Conservation (phyloP, 1,140 invertebrate species). For the Hestina assimilis region DNA sequence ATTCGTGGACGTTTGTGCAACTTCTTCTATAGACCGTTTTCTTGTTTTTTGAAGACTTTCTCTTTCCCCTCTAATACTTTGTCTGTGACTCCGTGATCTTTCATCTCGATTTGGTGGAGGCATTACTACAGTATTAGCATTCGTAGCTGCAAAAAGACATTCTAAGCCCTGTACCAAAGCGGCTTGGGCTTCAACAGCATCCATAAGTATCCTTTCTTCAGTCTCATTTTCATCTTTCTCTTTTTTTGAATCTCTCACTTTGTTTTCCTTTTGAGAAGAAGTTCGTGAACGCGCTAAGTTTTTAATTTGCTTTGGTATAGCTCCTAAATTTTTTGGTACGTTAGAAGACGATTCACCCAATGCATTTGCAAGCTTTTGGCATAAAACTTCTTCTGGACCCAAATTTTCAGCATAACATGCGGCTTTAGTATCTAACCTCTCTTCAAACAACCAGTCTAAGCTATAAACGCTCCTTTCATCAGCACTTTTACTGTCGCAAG, state of each 20-base stretch:
- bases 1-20: constrained; percentile 81
- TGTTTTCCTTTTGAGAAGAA: constrained; percentile 75
- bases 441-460: constrained; percentile 74
- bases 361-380: constrained; percentile 58
- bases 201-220: constrained; percentile 65
- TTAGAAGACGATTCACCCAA: constrained; percentile 68
- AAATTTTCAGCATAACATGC: constrained; percentile 35
- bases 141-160: constrained; percentile 73
- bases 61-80: constrained; percentile 64
- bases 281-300: constrained; percentile 71
- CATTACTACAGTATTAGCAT: constrained; percentile 76
- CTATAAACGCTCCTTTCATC: constrained; percentile 74
- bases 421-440: constrained; percentile 36
- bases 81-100: constrained; percentile 58
- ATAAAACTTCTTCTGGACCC: constrained; percentile 45
- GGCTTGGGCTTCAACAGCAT: constrained; percentile 74
- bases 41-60: constrained; percentile 68
- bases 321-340: constrained; percentile 82
- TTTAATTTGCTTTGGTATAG: constrained; percentile 85
- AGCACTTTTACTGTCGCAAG: constrained; percentile 64
- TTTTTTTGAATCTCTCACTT: constrained; percentile 71
- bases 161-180: constrained; percentile 75
- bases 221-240: constrained; percentile 70
- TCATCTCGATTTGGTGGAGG: constrained; percentile 68
- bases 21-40: constrained; percentile 78